Base-by-base conservation (phyloP, 37 sponge, comb jelly and placozoan species). In the Agelas oroides region DNA sequence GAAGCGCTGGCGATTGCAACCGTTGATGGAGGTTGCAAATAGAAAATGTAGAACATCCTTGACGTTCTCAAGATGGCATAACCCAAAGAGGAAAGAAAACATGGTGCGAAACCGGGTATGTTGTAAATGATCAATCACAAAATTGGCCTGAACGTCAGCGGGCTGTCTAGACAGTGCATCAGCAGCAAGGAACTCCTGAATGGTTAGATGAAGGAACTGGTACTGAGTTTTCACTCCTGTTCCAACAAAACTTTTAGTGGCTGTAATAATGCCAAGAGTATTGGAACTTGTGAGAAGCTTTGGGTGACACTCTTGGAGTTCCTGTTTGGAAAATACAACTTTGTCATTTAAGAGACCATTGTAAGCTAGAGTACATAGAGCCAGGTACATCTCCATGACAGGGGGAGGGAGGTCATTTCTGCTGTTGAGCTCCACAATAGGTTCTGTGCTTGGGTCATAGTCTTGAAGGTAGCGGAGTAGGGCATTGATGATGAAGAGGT, bases 181-280 rank as follows among this genome's bases (percentile, higher is more conserved):
- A 19, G 59, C 59, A 57, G 59, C 59, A 19, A 57, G 59, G 38
- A 35, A 37, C 21, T n/a, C 35, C 23, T 73, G 55, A 18, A 54
- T 73, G 18, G 76, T 73, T 46, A 57, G 59, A 19, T 57, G 59
- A 57, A 57, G 59, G 59, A 57, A 57, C 19, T 57, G 59, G 59
- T 57, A 57, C 59, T 57, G 16, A 16, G 59, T 57, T 57, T 57
- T 19, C 19, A 57, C 59, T 19, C 59, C 59, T 20, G 59, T 57
- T 57, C 19, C 59, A 57, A 57, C 59, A 57, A 57, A 57, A 57
- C 18, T 20, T 57, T 57, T 57, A 19, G 16, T 57, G 16, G 59
- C 59, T 57, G 59, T 57, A 20, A 57, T 19, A 57, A 57, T 57
- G 59, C 59, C 59, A 19, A 57, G 59, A 19, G 59, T 57, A 57